Conservation (phyloP, 1,140 invertebrate species). For the Eumeta japonica region DNA sequence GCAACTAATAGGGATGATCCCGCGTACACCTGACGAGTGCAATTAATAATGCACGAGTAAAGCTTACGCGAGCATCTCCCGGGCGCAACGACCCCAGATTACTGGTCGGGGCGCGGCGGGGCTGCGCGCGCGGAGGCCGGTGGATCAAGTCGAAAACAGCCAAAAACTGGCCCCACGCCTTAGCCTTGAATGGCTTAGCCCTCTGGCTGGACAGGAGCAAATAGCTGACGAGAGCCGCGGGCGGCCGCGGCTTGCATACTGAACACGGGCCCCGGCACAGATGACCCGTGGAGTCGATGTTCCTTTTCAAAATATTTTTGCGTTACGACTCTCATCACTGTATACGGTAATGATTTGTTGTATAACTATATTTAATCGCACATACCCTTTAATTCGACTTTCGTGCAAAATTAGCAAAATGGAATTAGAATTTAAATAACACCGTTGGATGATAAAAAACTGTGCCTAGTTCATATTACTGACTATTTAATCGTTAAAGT, state of each 20-base stretch:
- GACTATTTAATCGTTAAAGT: too few relatives aligned
- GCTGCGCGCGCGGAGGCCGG: conserved; percentile 24
- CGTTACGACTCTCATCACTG: too few relatives aligned
- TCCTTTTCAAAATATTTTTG: conserved; percentile 1
- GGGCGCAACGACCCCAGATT: neutral
- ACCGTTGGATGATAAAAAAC: too few relatives aligned
- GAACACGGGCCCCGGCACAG: conserved; percentile 31
- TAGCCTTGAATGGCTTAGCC: conserved; percentile 58
- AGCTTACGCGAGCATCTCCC: conserved; percentile 8
- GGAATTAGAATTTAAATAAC: too few relatives aligned
- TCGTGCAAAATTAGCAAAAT: too few relatives aligned
- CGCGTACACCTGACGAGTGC: conserved; percentile 38
- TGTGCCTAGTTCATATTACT: too few relatives aligned
- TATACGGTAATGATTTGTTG: too few relatives aligned
- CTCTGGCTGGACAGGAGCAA: conserved; percentile 53
- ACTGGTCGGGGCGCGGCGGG: conserved; percentile 12
- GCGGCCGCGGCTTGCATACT: conserved; percentile 50
- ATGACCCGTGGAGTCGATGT: conserved; percentile 20
- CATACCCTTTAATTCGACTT: too few relatives aligned
- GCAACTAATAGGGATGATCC: conserved; percentile 43
- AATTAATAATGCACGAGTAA: conserved; percentile 45
- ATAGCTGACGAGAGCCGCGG: conserved; percentile 53
- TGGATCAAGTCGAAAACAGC: conserved; percentile 42
- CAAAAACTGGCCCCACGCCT: conserved; percentile 52
- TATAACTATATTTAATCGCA: too few relatives aligned